Conservation (phyloP, 2,888 invertebrate species). For the Cepaea hortensis region DNA sequence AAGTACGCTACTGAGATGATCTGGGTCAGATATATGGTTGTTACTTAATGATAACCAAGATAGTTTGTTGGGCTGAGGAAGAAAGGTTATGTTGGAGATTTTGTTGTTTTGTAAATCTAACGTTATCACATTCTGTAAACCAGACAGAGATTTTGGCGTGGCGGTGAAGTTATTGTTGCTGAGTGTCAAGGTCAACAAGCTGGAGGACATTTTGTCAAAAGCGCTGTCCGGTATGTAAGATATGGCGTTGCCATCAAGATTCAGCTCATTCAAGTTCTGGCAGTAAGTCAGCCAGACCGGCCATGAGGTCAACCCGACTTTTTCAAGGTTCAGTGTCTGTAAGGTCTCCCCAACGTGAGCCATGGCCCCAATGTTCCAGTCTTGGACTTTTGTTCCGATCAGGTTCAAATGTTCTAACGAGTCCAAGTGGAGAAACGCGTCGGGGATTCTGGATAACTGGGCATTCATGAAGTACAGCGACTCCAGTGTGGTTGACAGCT, state of each 20-base stretch:
- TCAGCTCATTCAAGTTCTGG: not conserved
- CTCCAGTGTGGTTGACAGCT: not conserved
- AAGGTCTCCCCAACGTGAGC: not conserved
- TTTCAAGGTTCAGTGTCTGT: not conserved
- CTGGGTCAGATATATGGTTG: not conserved
- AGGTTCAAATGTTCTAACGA: not conserved
- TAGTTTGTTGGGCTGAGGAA: not conserved
- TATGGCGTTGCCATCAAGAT: not conserved
- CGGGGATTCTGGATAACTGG: not conserved
- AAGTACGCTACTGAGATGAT: not conserved
- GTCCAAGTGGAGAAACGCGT: not conserved
- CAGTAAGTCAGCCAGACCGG: not conserved
- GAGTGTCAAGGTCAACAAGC: not conserved
- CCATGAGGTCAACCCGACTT: not conserved
- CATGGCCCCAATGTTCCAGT: not conserved
- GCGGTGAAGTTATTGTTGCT: not conserved
- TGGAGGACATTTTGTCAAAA: not conserved
- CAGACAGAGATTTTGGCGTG: not conserved
- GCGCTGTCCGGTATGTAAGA: not conserved
- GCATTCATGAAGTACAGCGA: not conserved
- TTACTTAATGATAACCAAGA: not conserved
- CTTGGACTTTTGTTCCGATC: not conserved
- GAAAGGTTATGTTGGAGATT: constrained; percentile 4
- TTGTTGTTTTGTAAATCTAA: not conserved
- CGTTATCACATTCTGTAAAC: not conserved